A percentile compares a stretch with the other conserved stretches of the same genome.
Conservation (phyloP, 53 echinoderm and acorn worm genomes). For the Apostichopus leukothele region DNA sequence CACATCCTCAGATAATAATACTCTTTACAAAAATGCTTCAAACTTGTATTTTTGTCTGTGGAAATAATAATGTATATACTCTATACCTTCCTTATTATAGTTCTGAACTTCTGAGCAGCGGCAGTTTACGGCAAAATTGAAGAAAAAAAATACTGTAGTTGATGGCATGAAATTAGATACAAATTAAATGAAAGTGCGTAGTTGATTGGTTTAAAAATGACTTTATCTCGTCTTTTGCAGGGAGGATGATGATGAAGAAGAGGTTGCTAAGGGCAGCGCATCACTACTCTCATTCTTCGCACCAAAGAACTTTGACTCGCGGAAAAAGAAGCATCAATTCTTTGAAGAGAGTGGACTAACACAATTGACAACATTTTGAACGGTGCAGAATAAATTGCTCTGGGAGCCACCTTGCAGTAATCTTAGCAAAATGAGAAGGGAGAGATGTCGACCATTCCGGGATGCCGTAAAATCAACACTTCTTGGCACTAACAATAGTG, state of each 20-base stretch:
- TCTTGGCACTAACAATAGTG: background rate
- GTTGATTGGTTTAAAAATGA: background rate
- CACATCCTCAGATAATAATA: no score
- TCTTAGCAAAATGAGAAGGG: no score
- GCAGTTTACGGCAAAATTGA: no score
- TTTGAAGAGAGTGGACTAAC: constrained; percentile 83
- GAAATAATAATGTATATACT: no score
- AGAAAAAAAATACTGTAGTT: no score
- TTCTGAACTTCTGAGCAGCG: no score
- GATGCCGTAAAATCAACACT: background rate
- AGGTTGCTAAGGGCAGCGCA: constrained; percentile 76
- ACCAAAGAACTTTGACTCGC: constrained; percentile 80
- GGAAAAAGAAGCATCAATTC: constrained; percentile 89
- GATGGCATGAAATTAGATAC: background rate
- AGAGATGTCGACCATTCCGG: no score
- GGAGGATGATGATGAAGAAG: constrained; percentile 93
- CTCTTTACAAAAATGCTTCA: no score
- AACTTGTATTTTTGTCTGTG: no score
- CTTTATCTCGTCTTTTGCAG: constrained; percentile 38
- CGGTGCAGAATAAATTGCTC: background rate
- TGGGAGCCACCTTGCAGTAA: background rate
- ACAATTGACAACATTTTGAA: constrained; percentile 74
- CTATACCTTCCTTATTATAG: no score
- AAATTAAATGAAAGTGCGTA: background rate
- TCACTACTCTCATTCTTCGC: constrained; percentile 88